Evolutionary conservation across 2,113 vertebrate species (phyloP).

Genomic region (Cranoglanis bouderius): DNA sequence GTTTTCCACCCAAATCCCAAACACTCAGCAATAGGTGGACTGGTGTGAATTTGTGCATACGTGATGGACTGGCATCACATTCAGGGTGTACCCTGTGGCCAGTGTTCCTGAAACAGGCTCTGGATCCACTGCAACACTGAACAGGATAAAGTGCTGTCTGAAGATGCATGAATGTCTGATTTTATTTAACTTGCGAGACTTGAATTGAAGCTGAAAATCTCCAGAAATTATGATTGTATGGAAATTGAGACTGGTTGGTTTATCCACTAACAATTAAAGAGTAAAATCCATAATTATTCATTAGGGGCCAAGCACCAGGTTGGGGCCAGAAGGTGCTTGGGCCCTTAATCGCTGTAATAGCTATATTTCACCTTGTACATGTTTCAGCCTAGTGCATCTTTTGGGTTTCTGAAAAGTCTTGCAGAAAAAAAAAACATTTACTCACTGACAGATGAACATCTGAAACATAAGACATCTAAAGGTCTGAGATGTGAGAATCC

Average conservation of each 20-base stretch:
- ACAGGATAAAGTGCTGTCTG: neutral
- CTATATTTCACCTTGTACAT: neutral
- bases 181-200: neutral
- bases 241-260: neutral
- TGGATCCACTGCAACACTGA: neutral
- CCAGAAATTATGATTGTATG: neutral
- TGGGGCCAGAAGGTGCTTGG: neutral
- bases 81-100: neutral
- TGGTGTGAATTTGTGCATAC: neutral
- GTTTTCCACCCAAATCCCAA: neutral
- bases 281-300: neutral
- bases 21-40: neutral
- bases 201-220: neutral
- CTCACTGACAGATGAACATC: neutral
- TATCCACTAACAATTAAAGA: neutral
- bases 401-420: neutral
- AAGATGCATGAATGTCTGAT: neutral
- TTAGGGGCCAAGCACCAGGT: neutral
- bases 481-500: neutral
- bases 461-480: conserved; percentile 34
- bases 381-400: neutral
- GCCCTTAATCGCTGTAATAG: neutral
- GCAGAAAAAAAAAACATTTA: neutral
- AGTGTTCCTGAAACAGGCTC: neutral
- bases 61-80: neutral